Base-by-base conservation (phyloP, 2,797 vertebrate genomes). In the Paguma larvata region DNA sequence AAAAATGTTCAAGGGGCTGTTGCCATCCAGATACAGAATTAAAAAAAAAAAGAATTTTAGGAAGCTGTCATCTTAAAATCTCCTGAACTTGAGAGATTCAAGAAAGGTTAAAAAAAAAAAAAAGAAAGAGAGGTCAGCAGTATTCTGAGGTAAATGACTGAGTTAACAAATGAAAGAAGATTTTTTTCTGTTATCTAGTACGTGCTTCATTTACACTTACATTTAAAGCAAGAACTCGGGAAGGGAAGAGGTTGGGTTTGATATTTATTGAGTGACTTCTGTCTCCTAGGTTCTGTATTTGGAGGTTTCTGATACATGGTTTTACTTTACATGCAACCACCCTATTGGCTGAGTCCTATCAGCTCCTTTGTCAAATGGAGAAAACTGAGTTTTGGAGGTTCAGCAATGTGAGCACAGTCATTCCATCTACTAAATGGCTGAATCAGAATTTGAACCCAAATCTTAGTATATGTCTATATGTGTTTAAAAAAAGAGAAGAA, bases 51-150 rank as follows among this genome's bases (percentile, higher is more conserved):
- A 51, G 7, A 70, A 23, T 83, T 94, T 78, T 19, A 77, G 15
- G 15, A 95, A 62, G 12, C 44, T 91, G n/a, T 82, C 27, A 78
- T 93, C 32, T 73, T 93, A 68, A 96, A 85, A 96, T 82, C 27
- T 90, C 65, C 53, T 91, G 91, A 46, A 62, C 48, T 92, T 59
- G 68, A 82, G 67, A 94, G 63, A 83, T 68, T 83, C 68, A 65
- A 86, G 34, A 80, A 87, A 89, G 38, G 38, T 38, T 38, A 38
- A 38, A 38, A 38, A 38, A 38, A 38, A 38, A 38, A 38, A 38
- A 38, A 38, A 38, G 38, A 38, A 65, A 86, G 34, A 80, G 85
- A 89, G 63, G 63, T 68, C 19, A 70, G 59, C 30, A 89, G 16
- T 84, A 85, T 95, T 92, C 87, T 46, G 27, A 30, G 46, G 23